phyloP scores from a whole-genome alignment of 1,140 invertebrate species.

The Formica selysi region DNA sequence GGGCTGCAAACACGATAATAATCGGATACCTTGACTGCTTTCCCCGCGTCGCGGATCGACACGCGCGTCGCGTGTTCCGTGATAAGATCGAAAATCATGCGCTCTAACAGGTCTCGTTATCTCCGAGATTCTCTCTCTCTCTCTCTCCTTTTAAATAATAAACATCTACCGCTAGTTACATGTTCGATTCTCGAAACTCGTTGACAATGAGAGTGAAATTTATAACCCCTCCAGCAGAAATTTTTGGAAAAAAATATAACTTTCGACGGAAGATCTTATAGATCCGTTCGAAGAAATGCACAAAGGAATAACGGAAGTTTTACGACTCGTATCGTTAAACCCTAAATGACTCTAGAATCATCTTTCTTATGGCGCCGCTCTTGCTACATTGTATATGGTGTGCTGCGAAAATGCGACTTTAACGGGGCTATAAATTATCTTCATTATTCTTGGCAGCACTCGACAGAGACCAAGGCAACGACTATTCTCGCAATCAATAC shows the following conservation, averaged over 20 bases:
- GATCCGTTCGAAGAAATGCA: not conserved
- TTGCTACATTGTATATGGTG: not conserved
- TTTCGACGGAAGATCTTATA: not conserved
- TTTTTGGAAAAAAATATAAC: not conserved
- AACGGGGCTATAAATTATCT: constrained; percentile 34
- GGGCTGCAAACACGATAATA: constrained; percentile 66
- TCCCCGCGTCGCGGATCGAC: constrained; percentile 43
- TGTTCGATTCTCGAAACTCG: not conserved
- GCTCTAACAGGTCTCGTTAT: not conserved
- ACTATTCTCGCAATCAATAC: constrained; percentile 18
- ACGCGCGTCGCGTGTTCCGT: constrained; percentile 39
- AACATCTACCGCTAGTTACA: not conserved
- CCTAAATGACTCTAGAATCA: not conserved
- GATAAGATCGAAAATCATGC: constrained; percentile 40
- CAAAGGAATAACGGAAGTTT: not conserved
- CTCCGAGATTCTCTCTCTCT: not conserved
- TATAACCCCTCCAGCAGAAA: not conserved
- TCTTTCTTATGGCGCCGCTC: not conserved
- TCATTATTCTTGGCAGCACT: constrained; percentile 5
- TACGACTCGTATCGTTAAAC: not conserved
- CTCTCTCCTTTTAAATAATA: too few species aligned
- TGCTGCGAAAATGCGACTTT: constrained; percentile 12
- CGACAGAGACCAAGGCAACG: constrained; percentile 1
- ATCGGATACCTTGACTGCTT: constrained; percentile 65
- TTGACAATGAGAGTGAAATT: not conserved